Percentiles rank a stretch among this genome's conserved stretches.
phyloP scores from a whole-genome alignment of 2,113 vertebrate species.

The Delphinapterus leucas region DNA sequence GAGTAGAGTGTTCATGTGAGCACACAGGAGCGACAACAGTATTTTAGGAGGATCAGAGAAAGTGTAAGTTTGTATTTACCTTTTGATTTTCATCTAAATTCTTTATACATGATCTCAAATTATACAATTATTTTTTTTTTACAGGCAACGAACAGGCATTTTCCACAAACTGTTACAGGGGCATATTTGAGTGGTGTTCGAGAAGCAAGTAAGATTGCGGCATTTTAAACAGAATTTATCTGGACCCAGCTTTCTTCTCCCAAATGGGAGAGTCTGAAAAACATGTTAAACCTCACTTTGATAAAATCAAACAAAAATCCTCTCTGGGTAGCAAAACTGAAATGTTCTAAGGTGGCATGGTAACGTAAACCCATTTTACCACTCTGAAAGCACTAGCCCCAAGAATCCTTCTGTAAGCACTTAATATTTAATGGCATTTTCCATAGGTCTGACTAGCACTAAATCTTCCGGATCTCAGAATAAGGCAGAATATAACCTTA shows the following conservation, averaged over 20 bases:
- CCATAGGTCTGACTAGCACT: not conserved
- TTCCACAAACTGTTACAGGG: constrained; percentile 97
- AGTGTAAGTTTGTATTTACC: not conserved
- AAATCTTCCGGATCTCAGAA: constrained; percentile 24
- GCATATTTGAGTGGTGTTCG: constrained; percentile 97
- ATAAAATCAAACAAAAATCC: not conserved
- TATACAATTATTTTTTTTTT: not conserved
- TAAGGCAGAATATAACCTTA: constrained; percentile 23
- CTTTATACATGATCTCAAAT: not conserved
- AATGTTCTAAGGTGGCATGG: constrained; percentile 15
- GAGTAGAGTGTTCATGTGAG: not conserved
- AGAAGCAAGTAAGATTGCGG: constrained; percentile 98
- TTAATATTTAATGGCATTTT: constrained; percentile 53
- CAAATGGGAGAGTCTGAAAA: constrained; percentile 12
- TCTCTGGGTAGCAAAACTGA: not conserved
- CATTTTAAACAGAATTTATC: constrained; percentile 82
- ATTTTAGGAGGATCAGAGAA: not conserved
- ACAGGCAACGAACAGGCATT: constrained; percentile 97
- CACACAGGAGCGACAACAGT: not conserved
- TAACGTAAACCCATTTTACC: not conserved
- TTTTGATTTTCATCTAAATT: not conserved
- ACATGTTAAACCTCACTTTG: constrained; percentile 39
- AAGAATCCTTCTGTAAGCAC: constrained; percentile 44
- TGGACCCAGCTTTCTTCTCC: constrained; percentile 32
- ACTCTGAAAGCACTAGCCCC: constrained; percentile 39